Evolutionary conservation across 2,797 vertebrate species (phyloP), one percentile per base, ranked within the genome.

Genomic region (Taeniopygia guttata): DNA sequence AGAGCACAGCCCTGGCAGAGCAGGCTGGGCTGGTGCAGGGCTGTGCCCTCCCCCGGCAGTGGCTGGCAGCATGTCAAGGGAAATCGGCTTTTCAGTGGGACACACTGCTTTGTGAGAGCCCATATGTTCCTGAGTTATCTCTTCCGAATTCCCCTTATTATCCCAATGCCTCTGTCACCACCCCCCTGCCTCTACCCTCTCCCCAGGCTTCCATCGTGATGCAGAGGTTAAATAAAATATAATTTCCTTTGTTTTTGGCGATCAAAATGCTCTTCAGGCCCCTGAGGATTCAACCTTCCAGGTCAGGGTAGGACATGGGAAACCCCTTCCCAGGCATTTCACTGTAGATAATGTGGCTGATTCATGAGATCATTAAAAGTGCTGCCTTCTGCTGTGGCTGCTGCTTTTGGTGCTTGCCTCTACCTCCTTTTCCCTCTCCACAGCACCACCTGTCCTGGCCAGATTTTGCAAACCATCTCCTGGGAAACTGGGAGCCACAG

Each of bases 271-370:
- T 88, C 92, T 93, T 95, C 92, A 59, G 94, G 90, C 89, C 93
- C 85, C 93, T 62, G 66, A 81, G 96, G 94, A 95, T 91, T 93
- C 97, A 97, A 68, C 93, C 84, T 96, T 92, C 84, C 92, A 95
- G 96, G 95, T 97, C 96, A 96, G 94, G 82, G 92, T 75, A 96
- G 96, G 96, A 97, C 96, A 94, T 97, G 97, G 97, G 97, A 98
- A 97, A 95, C 95, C 95, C 93, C 96, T 96, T 96, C 93, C 94
- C 93, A 87, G 92, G 85, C 95, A 84, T 92, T 97, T 97, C 96
- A 91, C 96, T 96, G 94, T 84, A 96, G 96, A 97, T 97, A 96
- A 97, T 91, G 93, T 75, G 83, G 84, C 88, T 97, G 95, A 97
- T 97, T 96, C 95, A 96, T 97, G 90, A 94, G 91, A 92, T 84